Base-by-base conservation (phyloP, 2,113 vertebrate species). In the Dipodomys spectabilis region DNA sequence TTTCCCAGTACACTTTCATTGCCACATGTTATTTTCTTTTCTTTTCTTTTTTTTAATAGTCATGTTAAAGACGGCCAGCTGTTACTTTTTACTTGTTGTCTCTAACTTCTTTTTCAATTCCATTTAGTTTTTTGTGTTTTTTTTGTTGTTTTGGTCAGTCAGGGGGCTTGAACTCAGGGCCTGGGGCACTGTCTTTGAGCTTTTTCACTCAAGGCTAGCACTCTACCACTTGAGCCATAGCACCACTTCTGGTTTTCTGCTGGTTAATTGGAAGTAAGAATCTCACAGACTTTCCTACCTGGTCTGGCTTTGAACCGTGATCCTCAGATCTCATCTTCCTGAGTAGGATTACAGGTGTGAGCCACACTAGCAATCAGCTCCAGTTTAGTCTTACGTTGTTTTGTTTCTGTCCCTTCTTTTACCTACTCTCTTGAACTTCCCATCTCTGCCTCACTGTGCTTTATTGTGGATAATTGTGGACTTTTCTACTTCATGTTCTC, bases 401-500 rank as follows among this genome's bases (percentile, higher is more conserved):
- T 82, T 22, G 71, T 53, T 88, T 0, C 71, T 7, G 22, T 69
- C 73, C 64, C 32, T 49, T 71, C 32, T 91, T 19, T 86, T 82
- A 25, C 20, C 25, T 73, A 0, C 5, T 7, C 19, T 73, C 74
- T 22, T 71, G 15, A 30, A 44, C 67, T 35, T 90, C 27, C 44
- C 19, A 72, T 60, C 8, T 25, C 82, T 62, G 44, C 35, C 7
- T 67, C 28, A 74, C 18, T 83, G 11, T 32, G 25, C 19, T 93
- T 74, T 71, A 23, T 78, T 86, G 28, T 78, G 71, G 30, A 68
- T 75, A 64, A 86, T 77, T 86, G 22, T 25, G 82, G 64, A 84
- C 49, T 80, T 53, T 96, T 23, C 74, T 49, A 10, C 88, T 74
- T 80, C 64, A 73, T 69, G 81, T 62, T 82, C 65, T 72, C 28